Percentiles rank a stretch among this genome's conserved stretches.
Evolutionary conservation across 2,113 vertebrate genomes (phyloP).

Genomic region (Pachycephala philippinensis): DNA sequence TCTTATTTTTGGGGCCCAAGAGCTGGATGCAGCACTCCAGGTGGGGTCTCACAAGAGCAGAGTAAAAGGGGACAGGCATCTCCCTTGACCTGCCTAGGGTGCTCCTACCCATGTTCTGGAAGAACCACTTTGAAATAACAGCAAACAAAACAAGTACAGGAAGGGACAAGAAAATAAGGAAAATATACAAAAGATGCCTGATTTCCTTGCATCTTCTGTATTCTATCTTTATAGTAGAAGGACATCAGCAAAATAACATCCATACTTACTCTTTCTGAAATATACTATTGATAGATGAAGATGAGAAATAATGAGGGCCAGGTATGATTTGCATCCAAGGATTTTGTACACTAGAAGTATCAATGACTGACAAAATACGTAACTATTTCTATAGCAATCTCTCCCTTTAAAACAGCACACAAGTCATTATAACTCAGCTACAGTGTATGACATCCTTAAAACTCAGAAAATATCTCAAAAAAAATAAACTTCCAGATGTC

Average conservation of each 20-base stretch:
- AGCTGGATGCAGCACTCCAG: neutral
- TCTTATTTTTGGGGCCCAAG: neutral
- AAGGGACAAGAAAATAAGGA: neutral
- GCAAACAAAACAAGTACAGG: neutral
- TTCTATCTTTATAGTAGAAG: neutral
- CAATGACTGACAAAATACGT: neutral
- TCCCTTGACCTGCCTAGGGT: neutral
- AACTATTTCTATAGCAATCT: neutral
- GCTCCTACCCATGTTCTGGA: neutral
- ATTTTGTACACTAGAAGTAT: neutral
- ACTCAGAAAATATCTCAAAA: neutral
- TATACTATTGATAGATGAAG: neutral
- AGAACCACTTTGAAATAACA: neutral
- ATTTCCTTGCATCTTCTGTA: neutral
- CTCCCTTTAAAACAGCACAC: neutral
- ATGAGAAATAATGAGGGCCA: neutral
- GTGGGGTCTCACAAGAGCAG: neutral
- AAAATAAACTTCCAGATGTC: neutral
- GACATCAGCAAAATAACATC: neutral
- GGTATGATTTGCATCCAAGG: neutral
- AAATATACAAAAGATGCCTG: neutral
- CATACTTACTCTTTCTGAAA: neutral
- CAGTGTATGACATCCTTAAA: neutral
- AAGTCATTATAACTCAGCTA: neutral
- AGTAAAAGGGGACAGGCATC: neutral